Evolutionary conservation across 2,113 vertebrate genomes (phyloP), one percentile per base, ranked within the genome.

Genomic region (Chionomys nivalis): DNA sequence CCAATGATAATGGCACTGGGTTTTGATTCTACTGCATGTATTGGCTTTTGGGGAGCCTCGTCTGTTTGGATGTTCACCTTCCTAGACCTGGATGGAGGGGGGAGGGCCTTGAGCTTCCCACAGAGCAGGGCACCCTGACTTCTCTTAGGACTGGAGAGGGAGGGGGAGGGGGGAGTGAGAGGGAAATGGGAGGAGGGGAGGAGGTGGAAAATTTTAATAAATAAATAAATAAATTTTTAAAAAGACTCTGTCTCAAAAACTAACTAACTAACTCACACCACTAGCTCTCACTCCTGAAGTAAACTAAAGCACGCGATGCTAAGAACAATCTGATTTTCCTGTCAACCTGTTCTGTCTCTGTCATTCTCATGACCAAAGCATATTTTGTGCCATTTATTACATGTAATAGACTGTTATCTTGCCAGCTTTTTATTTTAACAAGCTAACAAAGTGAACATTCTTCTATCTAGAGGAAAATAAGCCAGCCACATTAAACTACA

Each of bases 401-500:
- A 16, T 86, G 44, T 42, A 94, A 92, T 86, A 96, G 88, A 79
- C n/a, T 26, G 75, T 10, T 83, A 11, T 90, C 91, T 97, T 89
- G 90, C 83, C 87, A 91, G 72, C 52, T 95, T 94, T 96, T 95
- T 23, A 96, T 94, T 95, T 91, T 42, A 86, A 23, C 65, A 61
- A 70, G 78, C 89, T 90, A 92, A 82, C 89, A 83, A 82, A 55
- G 44, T 70, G 86, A 91, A 77, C 2, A 5, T 93, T 63, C 63
- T 33, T 36, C 17, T 73, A 92, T 91, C 85, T 73, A 78, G 72
- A 65, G 92, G 86, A 79, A 87, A 72, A 82, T 49, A 85, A 26
- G 1, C 49, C 55, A 52, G n/a, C 39, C 55, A 12, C 26, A 26
- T 90, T 68, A 76, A 77, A 68, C 81, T 76, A 42, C 24, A 73